phyloP scores from a whole-genome alignment of 2,797 vertebrate genomes.

The Lagodon rhomboides region DNA sequence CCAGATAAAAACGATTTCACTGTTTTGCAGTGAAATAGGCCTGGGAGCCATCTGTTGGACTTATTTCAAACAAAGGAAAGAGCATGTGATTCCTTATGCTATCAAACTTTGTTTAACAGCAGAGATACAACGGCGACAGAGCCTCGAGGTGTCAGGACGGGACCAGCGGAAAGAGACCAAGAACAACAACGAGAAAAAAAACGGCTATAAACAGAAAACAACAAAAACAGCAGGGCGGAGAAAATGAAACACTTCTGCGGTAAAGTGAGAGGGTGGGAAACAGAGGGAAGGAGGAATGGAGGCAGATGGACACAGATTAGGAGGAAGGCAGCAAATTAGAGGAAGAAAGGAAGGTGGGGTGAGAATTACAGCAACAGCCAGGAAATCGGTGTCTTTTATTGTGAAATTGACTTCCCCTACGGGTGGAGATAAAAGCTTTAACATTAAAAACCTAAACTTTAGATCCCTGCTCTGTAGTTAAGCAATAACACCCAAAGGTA shows the following conservation, averaged over 20 bases:
- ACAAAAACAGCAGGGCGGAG: constrained; percentile 60
- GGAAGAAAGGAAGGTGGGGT: constrained; percentile 11
- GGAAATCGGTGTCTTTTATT: constrained; percentile 14
- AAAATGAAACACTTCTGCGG: constrained; percentile 64
- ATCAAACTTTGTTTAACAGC: constrained; percentile 55
- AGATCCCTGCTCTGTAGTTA: neutral
- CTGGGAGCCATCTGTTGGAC: constrained; percentile 68
- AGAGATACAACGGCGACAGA: constrained; percentile 39
- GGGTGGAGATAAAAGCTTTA: neutral
- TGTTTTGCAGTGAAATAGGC: constrained; percentile 48
- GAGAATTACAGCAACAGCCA: neutral
- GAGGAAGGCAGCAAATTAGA: constrained; percentile 14
- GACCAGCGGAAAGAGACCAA: constrained; percentile 45
- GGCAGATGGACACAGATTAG: constrained; percentile 46
- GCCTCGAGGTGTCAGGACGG: constrained; percentile 60
- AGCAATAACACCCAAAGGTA: neutral
- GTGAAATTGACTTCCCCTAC: neutral
- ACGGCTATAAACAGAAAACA: constrained; percentile 49
- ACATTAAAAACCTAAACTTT: neutral
- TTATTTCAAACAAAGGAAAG: constrained; percentile 4
- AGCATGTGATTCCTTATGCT: constrained; percentile 37
- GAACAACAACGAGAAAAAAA: constrained; percentile 28
- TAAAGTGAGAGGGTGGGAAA: constrained; percentile 55
- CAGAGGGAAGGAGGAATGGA: constrained; percentile 6
- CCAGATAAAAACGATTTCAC: constrained; percentile 21